Base-by-base conservation (phyloP, 2,113 vertebrate genomes). In the Xenopus laevis region DNA sequence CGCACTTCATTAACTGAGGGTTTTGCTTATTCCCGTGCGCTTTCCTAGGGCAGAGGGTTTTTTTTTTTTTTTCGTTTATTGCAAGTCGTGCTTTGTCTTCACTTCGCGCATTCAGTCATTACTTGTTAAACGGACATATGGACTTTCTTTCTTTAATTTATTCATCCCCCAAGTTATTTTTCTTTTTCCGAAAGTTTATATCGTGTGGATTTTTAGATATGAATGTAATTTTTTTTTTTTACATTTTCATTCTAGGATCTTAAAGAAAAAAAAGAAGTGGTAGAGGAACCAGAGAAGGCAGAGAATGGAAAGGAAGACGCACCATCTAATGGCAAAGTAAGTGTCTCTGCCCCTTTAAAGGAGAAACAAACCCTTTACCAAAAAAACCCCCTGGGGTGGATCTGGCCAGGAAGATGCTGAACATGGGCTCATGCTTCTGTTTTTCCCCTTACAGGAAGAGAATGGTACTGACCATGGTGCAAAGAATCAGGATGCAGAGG, bases 231-330 rank as follows among this genome's bases (percentile, higher is more conserved):
- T 30, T 59, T 23, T 55, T 21, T 64, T 20, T 0, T 15, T 18
- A 21, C 6, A 33, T 33, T 20, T 60, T 23, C 7, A 1, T 11
- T 73, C 13, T 17, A 93, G 91, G 92, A 93, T 64, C 86, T 92
- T 79, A 93, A 93, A 68, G 91, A 93, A 79, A 92, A 92, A 85
- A 92, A 91, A 82, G 92, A 91, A 80, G 86, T 79, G 8, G 85
- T 82, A 47, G 88, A 84, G 80, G 83, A 84, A 81, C 78, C 79
- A 20, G 62, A 82, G 58, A 74, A 80, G 53, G 72, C 78, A 45
- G 88, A 89, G 81, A 86, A 87, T 58, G 84, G 82, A 79, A 88
- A 79, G 67, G 89, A 78, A 69, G 91, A 93, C 68, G 85, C 89
- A 86, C 90, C 91, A 87, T 88, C 90, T 71, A 93, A 93, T 83